Base-by-base conservation (phyloP, 1,140 invertebrate species). In the Linepithema humile region DNA sequence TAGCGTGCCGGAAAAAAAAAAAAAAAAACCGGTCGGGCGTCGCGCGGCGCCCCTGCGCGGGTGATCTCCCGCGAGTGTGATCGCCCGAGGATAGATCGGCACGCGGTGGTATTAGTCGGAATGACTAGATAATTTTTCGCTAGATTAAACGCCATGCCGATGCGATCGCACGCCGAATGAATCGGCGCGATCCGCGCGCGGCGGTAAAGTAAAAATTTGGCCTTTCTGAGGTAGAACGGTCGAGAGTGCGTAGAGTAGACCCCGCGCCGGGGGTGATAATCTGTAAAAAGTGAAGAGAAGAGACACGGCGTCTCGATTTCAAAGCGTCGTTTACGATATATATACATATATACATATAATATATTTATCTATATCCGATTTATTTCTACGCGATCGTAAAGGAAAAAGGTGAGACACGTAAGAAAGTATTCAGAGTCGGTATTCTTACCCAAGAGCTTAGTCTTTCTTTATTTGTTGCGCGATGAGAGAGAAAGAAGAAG, bases 401-500 rank as follows among this genome's bases (percentile, higher is more conserved):
- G 40, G 72, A 38, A 65, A 55, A 26, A 20, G 20, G 35, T 5
- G 43, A 38, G 23, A 15, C 20, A 32, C 12, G 53, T 38, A 77
- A 72, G n/a, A 57, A 29, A 64, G 29, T 64, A 78, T 67, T 85
- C 59, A 87, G 69, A 80, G 35, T 48, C 55, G 83, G 89, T 69
- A 92, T 91, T 92, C 90, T 92, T 90, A 91, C 78, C 75, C 77
- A 87, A 92, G 90, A 93, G 92, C 89, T 93, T 94, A 93, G 89
- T 90, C 89, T 90, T 92, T 93, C 90, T 91, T 90, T 92, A 92
- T 91, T 93, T 91, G 87, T 91, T 92, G 91, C 91, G 83, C 89
- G n/a, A 35, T 45, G 20, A 53, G 15, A 12, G 45, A 40, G 12
- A 82, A 26, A 40, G n/a, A 67, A 9, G 15, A 7, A 23, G 17